Conservation (phyloP, 1,140 invertebrate species). For the Drosophila parvula region DNA sequence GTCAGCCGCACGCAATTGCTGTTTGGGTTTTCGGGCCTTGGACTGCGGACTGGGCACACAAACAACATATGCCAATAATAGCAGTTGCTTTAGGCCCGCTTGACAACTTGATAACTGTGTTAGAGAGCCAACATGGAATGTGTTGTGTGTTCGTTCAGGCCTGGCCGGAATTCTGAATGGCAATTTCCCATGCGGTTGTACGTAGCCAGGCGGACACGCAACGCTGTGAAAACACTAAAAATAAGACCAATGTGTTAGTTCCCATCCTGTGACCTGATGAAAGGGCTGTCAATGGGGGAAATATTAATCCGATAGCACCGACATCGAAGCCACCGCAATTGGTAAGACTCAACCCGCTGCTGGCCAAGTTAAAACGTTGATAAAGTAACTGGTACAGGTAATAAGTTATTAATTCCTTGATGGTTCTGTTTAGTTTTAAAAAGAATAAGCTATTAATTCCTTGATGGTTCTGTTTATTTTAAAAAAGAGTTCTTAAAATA, state of each 20-base stretch:
- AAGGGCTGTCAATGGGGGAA: slow-evolving; percentile 41
- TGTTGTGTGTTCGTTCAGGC: slow-evolving; percentile 7
- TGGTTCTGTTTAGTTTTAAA: not conserved
- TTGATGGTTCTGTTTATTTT: not conserved
- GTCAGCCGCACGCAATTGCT: slow-evolving; percentile 54
- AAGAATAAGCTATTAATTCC: not conserved
- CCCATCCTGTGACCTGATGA: slow-evolving; percentile 19
- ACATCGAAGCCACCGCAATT: slow-evolving; percentile 25
- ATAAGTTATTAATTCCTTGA: not conserved
- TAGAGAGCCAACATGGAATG: slow-evolving; percentile 10
- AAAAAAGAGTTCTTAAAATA: too few relatives aligned
- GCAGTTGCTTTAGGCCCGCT: slow-evolving; percentile 53
- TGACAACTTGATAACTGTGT: slow-evolving; percentile 65
- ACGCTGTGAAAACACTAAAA: slow-evolving; percentile 37
- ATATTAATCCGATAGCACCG: slow-evolving; percentile 28
- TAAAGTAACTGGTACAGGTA: not conserved
- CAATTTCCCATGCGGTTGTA: slow-evolving; percentile 47
- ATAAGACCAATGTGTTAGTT: slow-evolving; percentile 40
- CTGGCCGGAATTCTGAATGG: slow-evolving; percentile 19
- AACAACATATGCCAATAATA: slow-evolving; percentile 58
- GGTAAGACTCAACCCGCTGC: too few relatives aligned
- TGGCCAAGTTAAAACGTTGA: slow-evolving; percentile 8
- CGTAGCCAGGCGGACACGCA: slow-evolving; percentile 19
- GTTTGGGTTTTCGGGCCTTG: slow-evolving; percentile 32
- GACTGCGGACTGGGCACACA: slow-evolving; percentile 6